Conservation (phyloP, 2,113 vertebrate species). For the Hylia prasina region DNA sequence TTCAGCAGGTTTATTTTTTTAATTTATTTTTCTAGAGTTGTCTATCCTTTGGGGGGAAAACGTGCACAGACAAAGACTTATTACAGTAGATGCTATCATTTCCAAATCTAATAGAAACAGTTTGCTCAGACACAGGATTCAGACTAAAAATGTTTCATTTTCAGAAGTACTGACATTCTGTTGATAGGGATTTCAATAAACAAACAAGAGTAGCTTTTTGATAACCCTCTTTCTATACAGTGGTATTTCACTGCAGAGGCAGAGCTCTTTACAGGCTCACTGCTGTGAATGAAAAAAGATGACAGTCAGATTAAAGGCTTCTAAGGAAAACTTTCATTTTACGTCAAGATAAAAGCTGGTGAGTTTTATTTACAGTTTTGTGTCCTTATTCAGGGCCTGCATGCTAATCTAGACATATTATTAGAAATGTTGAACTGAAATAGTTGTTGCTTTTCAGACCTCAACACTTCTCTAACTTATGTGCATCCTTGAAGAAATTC, state of each 20-base stretch:
- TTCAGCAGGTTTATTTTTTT: background rate
- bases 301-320: slow-evolving; percentile 32
- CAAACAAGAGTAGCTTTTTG: slow-evolving; percentile 43
- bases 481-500: background rate
- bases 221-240: background rate
- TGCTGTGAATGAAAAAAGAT: slow-evolving; percentile 24
- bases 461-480: background rate
- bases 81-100: background rate
- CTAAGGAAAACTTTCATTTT: slow-evolving; percentile 28
- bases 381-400: background rate
- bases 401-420: background rate
- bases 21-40: background rate
- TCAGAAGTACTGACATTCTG: slow-evolving; percentile 30
- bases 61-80: background rate
- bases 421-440: background rate
- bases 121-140: slow-evolving; percentile 38
- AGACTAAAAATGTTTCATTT: slow-evolving; percentile 28
- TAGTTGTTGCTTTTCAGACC: background rate
- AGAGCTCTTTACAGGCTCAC: slow-evolving; percentile 22
- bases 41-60: background rate
- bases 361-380: slow-evolving; percentile 11
- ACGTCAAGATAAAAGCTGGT: slow-evolving; percentile 13
- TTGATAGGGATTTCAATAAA: slow-evolving; percentile 40
- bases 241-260: slow-evolving; percentile 12
- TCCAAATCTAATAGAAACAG: slow-evolving; percentile 29